Base-by-base conservation (phyloP, 2,797 vertebrate genomes). In the Sphenopsis melanotis region DNA sequence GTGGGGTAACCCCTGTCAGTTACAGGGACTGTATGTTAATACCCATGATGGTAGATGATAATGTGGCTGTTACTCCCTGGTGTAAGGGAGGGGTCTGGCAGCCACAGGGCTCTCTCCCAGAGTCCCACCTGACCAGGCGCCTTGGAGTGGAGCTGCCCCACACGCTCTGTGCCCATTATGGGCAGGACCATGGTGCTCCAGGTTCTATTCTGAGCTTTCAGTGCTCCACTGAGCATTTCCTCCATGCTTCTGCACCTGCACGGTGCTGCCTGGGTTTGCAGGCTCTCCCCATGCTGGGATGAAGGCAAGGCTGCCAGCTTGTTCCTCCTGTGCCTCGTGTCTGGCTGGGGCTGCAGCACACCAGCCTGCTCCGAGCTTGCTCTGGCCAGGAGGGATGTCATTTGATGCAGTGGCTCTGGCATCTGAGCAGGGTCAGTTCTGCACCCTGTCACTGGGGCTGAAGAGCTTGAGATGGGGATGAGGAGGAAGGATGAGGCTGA, bases 401-500 rank as follows among this genome's bases (percentile, higher is more conserved):
- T 26, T n/a, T 39, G 34, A 44, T 80, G 75, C 9, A 3, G 46
- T 49, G 75, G 5, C 42, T 20, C 8, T 13, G 36, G 42, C 27
- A 4, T 69, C 27, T 68, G 86, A 30, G 22, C 39, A 11, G 47
- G n/a, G 50, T 41, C 59, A 37, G 22, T 17, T 1, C 41, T 56
- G 18, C 8, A 0, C 10, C 1, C 39, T 74, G 49, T 26, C 22
- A 1, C 80, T 46, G 2, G 0, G 46, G 42, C 37, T 0, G 0
- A 23, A 81, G 37, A 60, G 32, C 32, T 66, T 41, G 56, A n/a
- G 29, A 15, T 63, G 52, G 6, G 42, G 19, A 29, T 63, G 78
- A 77, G 34, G 50, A 89, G 56, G 47, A 68, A 42, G 16, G 60
- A 78, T 74, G 87, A 80, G 49, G 26, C 68, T 39, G 71, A 89